phyloP scores from a whole-genome alignment of 2,888 invertebrate species.

The Notodonta dromedarius region DNA sequence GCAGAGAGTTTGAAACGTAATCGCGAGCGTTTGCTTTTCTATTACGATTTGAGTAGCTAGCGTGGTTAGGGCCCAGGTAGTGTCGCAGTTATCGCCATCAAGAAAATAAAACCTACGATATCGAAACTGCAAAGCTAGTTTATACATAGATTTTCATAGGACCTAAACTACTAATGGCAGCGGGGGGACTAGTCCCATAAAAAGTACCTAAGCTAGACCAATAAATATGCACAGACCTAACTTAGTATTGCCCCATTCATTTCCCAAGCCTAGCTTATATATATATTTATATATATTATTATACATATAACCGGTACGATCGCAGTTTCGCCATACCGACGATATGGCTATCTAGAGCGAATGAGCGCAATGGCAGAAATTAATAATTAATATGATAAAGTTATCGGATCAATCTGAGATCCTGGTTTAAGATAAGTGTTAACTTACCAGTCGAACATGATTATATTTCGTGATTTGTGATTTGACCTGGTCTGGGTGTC shows the following conservation, averaged over 20 bases:
- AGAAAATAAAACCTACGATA: too few species aligned
- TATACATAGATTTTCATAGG: too few species aligned
- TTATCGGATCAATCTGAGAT: background rate
- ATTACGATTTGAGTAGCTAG: too few species aligned
- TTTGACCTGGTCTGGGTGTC: too few species aligned
- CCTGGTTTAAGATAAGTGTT: background rate
- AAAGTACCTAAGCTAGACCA: background rate
- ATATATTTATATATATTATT: background rate
- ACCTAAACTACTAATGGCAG: too few species aligned
- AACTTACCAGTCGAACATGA: background rate
- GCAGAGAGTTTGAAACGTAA: too few species aligned
- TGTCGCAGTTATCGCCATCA: too few species aligned
- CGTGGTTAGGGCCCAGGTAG: too few species aligned
- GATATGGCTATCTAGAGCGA: background rate
- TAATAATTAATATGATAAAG: background rate
- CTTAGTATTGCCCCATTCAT: background rate
- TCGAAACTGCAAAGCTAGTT: too few species aligned
- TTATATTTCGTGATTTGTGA: too few species aligned
- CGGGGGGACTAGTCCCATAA: too few species aligned
- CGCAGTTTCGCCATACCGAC: background rate
- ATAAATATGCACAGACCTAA: background rate
- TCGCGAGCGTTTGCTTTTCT: too few species aligned
- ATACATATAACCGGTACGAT: background rate
- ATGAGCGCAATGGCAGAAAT: background rate
- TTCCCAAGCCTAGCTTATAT: background rate